Evolutionary conservation across 2,797 vertebrate genomes (phyloP), one percentile per base, ranked within the genome.

Genomic region (Eremophila alpestris): DNA sequence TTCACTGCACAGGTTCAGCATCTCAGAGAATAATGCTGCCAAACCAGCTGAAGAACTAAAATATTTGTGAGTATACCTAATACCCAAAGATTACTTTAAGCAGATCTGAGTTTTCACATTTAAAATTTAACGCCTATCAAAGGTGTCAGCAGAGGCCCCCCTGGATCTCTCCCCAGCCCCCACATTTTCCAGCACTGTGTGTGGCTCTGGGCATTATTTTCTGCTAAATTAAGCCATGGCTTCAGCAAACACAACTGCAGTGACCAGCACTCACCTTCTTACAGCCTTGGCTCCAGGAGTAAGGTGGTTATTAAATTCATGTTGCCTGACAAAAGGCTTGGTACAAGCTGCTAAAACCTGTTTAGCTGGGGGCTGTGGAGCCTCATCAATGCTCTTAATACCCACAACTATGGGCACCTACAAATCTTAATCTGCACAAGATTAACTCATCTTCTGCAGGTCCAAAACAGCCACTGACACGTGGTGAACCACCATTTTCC

Each of bases 1-100:
- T 96, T 97, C 96, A 97, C 94, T 64, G 29, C 83, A 83, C 91
- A 95, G 96, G 94, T 97, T 98, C 96, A 97, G 95, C 84, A 91
- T 93, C 94, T 96, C 38, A 2, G 79, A 96, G 97, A 97, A 97
- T 95, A 97, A 97, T 87, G 95, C 94, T 96, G 95, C 85, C 92
- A 98, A 98, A 94, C 83, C 55, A 91, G 90, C 75, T 83, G 87
- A 81, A 95, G 94, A 90, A 95, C 78, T 89, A 60, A 89, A 94
- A 95, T 92, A 91, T 86, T 94, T 95, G 86, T 0, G 23, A 91
- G 77, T 23, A 81, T 23, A 79, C 90, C 74, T 88, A 95, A 95
- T 79, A 60, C 87, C 52, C 3, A 41, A 87, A 90, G 80, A 94
- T 94, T 96, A 94, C 86, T 79, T 95, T 90, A 94, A 96, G 94